Evolutionary conservation across 2,888 invertebrate genomes (phyloP).

Genomic region (Koerneria pararmatus): DNA sequence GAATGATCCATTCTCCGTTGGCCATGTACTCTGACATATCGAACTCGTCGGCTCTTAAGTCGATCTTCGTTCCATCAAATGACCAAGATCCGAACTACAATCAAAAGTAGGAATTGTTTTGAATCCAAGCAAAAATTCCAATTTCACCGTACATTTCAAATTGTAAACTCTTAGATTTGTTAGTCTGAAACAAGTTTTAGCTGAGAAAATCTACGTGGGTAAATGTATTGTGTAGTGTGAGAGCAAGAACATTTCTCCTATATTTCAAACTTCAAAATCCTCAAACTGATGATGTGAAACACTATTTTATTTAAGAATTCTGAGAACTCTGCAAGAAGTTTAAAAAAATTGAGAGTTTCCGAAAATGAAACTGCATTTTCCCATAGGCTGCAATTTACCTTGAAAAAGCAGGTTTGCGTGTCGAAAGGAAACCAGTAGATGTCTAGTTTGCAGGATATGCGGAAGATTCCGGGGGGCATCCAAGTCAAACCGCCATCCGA

Average conservation of each 20-base stretch:
- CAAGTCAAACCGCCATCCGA: conserved; percentile 44
- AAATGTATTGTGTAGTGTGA: too few species aligned
- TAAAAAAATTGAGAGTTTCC: background rate
- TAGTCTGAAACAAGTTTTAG: too few species aligned
- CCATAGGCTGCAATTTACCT: conserved; percentile 37
- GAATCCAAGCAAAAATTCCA: too few species aligned
- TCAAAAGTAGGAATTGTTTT: too few species aligned
- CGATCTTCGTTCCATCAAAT: conserved; percentile 81
- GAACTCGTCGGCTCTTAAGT: conserved; percentile 90
- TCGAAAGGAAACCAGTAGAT: conserved; percentile 99
- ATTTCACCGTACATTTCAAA: too few species aligned
- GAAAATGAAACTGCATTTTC: background rate
- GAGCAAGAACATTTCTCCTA: too few species aligned
- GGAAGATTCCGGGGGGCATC: conserved; percentile 51
- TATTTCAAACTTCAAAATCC: too few species aligned
- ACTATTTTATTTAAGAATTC: too few species aligned
- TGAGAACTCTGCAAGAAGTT: too few species aligned
- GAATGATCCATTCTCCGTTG: conserved; percentile 98
- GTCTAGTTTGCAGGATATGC: conserved; percentile 80
- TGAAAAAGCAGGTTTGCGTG: conserved; percentile 84
- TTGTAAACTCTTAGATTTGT: too few species aligned
- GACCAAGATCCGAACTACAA: conserved; percentile 99
- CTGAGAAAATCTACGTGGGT: too few species aligned
- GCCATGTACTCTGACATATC: conserved; percentile 96
- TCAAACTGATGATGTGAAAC: background rate